Evolutionary conservation across 2,888 invertebrate genomes (phyloP), one percentile per base, ranked within the genome.

Genomic region (Melangyna quadrimaculata): DNA sequence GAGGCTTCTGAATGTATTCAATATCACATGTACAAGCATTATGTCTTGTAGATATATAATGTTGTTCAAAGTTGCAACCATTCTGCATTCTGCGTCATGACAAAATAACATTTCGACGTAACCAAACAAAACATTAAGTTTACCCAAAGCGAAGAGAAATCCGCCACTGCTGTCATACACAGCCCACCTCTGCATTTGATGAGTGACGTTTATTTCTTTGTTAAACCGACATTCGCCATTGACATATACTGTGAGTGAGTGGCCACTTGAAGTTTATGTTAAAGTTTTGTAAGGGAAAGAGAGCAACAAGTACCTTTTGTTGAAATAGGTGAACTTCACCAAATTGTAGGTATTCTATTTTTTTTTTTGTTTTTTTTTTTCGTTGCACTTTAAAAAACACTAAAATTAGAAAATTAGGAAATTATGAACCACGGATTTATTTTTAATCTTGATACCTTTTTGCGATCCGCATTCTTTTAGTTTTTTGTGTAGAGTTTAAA

Each of bases 261-360:
- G 53, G 69, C 43, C 61, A 75, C 70, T 80, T 75, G 17, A 80
- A 74, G 61, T 80, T 80, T 74, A 61, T 70, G 22, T 67, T 19
- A 43, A 74, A 59, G 67, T 61, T 40, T 48, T 67, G 4, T 27
- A 57, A n/a, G 14, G 0, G 17, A 4, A 59, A 59, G 19, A 35
- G 9, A 6, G 71, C 72, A 71, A 78, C 78, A 72, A 69, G 67
- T 59, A 22, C 10, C 1, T 17, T 14, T 7, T 19, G 3, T 14
- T 40, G 10, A 40, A 27, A 17, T 14, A 43, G 43, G 43, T 19
- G 29, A 45, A 63, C 45, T 1, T 63, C 63, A 45, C 43, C 27
- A 61, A 32, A 32, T 17, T 27, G 19, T 3, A 10, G 10, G 10
- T 8, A 3, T 3, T 12, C 8, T 5, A 45, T 48, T 48, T 10